A percentile compares a stretch with the other conserved stretches of the same genome.
Conservation (phyloP, 2,797 vertebrate species). For the Rhynchotus rufescens region DNA sequence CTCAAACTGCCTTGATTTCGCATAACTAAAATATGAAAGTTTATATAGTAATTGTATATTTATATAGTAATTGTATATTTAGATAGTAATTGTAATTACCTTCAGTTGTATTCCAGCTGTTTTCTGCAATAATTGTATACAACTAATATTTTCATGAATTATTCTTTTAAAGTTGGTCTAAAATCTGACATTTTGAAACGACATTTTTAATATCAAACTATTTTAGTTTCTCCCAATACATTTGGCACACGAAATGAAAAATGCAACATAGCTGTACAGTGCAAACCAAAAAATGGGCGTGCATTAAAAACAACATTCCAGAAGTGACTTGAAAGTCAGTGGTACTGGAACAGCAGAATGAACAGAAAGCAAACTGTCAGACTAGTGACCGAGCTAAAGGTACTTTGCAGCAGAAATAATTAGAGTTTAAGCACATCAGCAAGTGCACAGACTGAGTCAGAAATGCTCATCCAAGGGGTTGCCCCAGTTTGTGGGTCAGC, state of each 20-base stretch:
- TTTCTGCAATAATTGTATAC: not conserved
- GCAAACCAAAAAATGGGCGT: not conserved
- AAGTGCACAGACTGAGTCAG: not conserved
- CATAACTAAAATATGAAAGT: conserved; percentile 81
- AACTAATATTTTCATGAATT: not conserved
- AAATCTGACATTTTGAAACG: not conserved
- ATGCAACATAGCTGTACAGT: not conserved
- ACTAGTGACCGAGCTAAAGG: not conserved
- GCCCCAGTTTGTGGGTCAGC: not conserved
- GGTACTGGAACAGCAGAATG: not conserved
- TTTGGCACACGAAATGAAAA: not conserved
- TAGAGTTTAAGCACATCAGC: not conserved
- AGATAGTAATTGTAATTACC: not conserved
- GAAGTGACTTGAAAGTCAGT: not conserved
- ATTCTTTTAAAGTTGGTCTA: not conserved
- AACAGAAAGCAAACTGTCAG: not conserved
- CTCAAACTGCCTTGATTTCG: conserved; percentile 85
- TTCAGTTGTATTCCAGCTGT: not conserved
- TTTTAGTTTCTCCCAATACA: not conserved
- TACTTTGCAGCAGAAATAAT: not conserved
- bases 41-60: too few relatives aligned
- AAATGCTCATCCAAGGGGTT: not conserved
- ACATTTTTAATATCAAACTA: not conserved
- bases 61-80: too few relatives aligned
- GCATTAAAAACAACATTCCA: not conserved